These are phyloP conservation scores for Gastrophysa polygoni DNA, from an alignment of 2,888 invertebrate species.

Conservation along the genomic window DNA sequence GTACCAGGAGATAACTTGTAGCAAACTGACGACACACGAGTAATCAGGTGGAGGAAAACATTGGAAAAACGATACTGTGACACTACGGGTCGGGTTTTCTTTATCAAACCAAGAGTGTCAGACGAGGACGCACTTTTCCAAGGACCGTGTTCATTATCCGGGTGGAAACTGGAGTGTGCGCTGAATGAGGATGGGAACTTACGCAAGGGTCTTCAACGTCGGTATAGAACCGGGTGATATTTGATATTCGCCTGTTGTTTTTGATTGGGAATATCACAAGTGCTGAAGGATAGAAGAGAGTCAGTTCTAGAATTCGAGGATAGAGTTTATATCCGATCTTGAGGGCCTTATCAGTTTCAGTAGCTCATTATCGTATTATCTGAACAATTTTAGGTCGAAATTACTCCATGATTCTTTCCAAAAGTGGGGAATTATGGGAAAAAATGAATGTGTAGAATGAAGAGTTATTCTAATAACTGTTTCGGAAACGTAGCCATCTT, in stretches of 20 bases:
- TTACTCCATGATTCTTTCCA: too few relatives aligned
- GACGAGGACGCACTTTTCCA: not conserved
- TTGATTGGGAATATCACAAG: not conserved
- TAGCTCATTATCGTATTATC: too few relatives aligned
- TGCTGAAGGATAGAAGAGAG: too few relatives aligned
- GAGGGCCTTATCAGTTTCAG: too few relatives aligned
- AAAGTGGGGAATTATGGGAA: too few relatives aligned
- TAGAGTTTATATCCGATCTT: too few relatives aligned
- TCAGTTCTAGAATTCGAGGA: too few relatives aligned
- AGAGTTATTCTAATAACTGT: too few relatives aligned
- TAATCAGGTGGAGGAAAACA: conserved; percentile 31
- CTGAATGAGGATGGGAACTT: not conserved
- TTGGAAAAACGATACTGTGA: not conserved
- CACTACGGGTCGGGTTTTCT: not conserved
- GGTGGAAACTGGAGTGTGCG: conserved; percentile 11
- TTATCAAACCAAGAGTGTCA: not conserved
- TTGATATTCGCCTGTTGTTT: not conserved
- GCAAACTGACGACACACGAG: conserved; percentile 37
- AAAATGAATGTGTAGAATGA: too few relatives aligned
- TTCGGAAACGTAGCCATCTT: too few relatives aligned
- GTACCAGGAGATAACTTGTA: conserved; percentile 43
- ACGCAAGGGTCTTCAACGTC: conserved; percentile 10
- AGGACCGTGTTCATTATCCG: not conserved
- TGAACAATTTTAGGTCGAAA: too few relatives aligned
- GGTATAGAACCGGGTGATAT: conserved; percentile 10